Conservation (phyloP, 92 coral and sea anemone species). For the Muricea muricata region DNA sequence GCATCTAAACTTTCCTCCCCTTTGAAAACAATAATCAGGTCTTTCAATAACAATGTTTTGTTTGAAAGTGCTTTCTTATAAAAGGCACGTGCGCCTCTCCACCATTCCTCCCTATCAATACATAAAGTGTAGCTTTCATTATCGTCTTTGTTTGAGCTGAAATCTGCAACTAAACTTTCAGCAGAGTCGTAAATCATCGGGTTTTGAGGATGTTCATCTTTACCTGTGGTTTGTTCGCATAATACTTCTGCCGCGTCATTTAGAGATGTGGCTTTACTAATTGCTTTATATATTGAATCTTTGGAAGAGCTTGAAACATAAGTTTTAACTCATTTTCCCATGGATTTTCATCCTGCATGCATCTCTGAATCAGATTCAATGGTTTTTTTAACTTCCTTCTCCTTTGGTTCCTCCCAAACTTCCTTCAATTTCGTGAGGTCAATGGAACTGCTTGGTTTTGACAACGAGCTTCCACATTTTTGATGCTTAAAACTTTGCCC, state of each 20-base stretch:
- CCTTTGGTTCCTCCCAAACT: slow-evolving; percentile 3
- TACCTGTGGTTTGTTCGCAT: slow-evolving; percentile 16
- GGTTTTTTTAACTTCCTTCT: too few species aligned
- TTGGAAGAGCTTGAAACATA: slow-evolving; percentile 43
- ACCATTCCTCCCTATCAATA: slow-evolving; percentile 59
- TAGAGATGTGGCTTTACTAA: slow-evolving; percentile 7
- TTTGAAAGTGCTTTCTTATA: slow-evolving; percentile 53
- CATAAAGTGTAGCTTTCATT: slow-evolving; percentile 24
- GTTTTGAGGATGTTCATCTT: slow-evolving; percentile 15
- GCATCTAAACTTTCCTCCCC: slow-evolving; percentile 69
- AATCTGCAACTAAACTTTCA: neutral
- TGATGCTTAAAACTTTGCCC: slow-evolving; percentile 3
- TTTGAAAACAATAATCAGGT: slow-evolving; percentile 57
- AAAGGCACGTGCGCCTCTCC: slow-evolving; percentile 63
- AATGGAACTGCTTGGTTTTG: slow-evolving; percentile 3
- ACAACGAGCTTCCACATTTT: neutral
- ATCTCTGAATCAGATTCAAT: too few species aligned
- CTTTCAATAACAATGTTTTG: slow-evolving; percentile 45
- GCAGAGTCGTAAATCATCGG: neutral
- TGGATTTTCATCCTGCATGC: neutral
- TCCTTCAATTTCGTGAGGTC: slow-evolving; percentile 18
- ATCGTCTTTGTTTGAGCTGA: neutral
- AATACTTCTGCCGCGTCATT: slow-evolving; percentile 54
- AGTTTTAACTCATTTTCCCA: slow-evolving; percentile 31
- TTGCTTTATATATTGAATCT: slow-evolving; percentile 41